Evolutionary conservation across 2,113 vertebrate genomes (phyloP).

Genomic region (Climacteris rufus): DNA sequence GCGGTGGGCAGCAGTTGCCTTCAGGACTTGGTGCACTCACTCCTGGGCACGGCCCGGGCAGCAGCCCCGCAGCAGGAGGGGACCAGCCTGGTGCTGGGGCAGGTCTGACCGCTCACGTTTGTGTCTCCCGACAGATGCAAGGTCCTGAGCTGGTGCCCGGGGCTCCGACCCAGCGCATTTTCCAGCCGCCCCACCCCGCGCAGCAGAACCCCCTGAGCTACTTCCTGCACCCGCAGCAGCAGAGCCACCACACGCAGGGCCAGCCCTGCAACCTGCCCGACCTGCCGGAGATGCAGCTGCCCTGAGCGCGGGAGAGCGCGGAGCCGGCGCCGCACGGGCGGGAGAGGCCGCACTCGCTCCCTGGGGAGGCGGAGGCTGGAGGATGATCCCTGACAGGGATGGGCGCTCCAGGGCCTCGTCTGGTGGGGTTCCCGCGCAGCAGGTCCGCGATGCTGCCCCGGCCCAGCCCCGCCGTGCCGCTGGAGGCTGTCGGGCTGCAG

Average conservation of each 20-base stretch:
- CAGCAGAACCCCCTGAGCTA: conserved; percentile 74
- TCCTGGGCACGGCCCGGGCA: background rate
- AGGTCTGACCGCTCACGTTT: background rate
- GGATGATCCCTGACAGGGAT: accelerated
- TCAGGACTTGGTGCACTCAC: background rate
- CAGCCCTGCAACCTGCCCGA: conserved; percentile 73
- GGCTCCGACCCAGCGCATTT: conserved; percentile 58
- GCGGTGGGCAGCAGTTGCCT: background rate
- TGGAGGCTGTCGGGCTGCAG: background rate
- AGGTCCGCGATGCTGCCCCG: background rate
- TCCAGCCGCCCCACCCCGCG: conserved; percentile 65
- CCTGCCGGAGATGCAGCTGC: conserved; percentile 80
- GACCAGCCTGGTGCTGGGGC: background rate
- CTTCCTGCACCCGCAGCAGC: conserved; percentile 71
- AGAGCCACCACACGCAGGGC: conserved; percentile 46
- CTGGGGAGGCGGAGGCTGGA: background rate
- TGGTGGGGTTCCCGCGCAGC: background rate
- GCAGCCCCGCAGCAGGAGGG: background rate
- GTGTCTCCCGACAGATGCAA: conserved; percentile 71
- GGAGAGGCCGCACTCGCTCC: background rate
- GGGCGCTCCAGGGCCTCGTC: accelerated
- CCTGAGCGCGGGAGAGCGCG: background rate
- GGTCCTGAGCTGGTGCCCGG: conserved; percentile 68
- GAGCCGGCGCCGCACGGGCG: accelerated
- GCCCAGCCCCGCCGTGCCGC: background rate